Evolutionary conservation across 30 jellyfish, hydroid and myxozoan species (phyloP), one percentile per base, ranked within the genome.

Genomic region (Chrysaora quinquecirrha): DNA sequence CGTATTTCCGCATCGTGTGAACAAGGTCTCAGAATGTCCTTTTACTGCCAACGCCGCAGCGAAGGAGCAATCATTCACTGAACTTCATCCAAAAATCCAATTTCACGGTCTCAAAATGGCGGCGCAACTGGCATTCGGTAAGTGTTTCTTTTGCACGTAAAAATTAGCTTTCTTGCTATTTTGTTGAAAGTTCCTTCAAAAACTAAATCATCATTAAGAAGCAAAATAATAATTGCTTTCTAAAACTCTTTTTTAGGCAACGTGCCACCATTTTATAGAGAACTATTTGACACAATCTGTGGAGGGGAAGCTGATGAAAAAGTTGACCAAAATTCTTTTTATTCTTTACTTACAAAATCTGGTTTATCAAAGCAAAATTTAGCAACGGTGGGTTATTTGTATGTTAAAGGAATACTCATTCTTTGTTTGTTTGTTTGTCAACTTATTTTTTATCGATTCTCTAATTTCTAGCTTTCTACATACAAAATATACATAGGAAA

Each of bases 251-350:
- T 84, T 62, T 9, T 35, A 85, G 96, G 96, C 67, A 85, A 74
- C 48, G 96, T 85, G 80, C 96, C 96, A 34, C 65, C 96, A 19
- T 85, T 68, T 66, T 85, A 85, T 32, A 87, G 96, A 22, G 96
- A 85, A 52, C 68, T 85, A 35, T 85, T 68, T 47, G 89, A 75
- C 18, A 63, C 82, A 0, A 68, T 85, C 21, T 85, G 96, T 67
- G 87, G 87, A 71, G 83, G 94, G 31, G 85, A 71, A 48, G 67
- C n/a, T 14, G 82, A 70, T 34, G 95, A 84, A n/a, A 79, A 71
- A 30, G 21, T 85, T 0, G 89, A 85, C 32, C 70, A 25, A 56
- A 80, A 85, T 49, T 52, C 82, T 1, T 85, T 62, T 23, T 79
- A 73, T 64, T 33, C 87, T n/a, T 64, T 73, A 35, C 21, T 84